phyloP scores from a whole-genome alignment of 2,113 vertebrate species.

The Globicephala melas region DNA sequence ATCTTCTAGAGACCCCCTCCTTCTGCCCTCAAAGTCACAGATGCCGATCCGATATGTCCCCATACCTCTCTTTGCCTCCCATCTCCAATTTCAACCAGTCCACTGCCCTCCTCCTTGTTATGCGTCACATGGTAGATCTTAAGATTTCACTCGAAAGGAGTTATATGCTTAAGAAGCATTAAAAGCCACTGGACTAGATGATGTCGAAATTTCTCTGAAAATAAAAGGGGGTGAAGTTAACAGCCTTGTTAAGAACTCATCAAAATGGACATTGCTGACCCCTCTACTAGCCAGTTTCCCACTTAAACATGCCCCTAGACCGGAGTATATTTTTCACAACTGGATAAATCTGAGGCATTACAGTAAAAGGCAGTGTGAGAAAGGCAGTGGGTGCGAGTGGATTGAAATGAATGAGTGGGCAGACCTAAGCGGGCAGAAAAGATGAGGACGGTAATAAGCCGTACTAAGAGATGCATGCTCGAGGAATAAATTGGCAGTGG shows the following conservation, averaged over 20 bases:
- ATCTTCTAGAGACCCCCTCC: background rate
- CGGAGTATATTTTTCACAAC: background rate
- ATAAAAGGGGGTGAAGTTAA: background rate
- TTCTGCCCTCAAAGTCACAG: background rate
- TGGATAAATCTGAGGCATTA: background rate
- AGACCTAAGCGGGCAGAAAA: background rate
- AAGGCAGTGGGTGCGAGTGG: background rate
- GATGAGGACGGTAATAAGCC: background rate
- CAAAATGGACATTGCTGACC: background rate
- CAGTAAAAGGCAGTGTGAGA: background rate
- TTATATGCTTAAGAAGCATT: background rate
- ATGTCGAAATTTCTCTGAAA: constrained; percentile 1
- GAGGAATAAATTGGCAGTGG: background rate
- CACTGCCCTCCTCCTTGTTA: background rate
- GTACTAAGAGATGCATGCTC: background rate
- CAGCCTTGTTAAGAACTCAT: background rate
- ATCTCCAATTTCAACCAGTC: background rate
- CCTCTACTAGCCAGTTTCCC: background rate
- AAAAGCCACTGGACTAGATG: background rate
- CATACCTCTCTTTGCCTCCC: background rate
- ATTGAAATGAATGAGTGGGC: background rate
- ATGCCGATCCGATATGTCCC: background rate
- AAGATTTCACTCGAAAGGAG: background rate
- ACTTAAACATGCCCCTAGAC: background rate
- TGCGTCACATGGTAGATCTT: background rate